Base-by-base conservation (phyloP, 2,797 vertebrate genomes). In the Pipistrellus kuhlii region DNA sequence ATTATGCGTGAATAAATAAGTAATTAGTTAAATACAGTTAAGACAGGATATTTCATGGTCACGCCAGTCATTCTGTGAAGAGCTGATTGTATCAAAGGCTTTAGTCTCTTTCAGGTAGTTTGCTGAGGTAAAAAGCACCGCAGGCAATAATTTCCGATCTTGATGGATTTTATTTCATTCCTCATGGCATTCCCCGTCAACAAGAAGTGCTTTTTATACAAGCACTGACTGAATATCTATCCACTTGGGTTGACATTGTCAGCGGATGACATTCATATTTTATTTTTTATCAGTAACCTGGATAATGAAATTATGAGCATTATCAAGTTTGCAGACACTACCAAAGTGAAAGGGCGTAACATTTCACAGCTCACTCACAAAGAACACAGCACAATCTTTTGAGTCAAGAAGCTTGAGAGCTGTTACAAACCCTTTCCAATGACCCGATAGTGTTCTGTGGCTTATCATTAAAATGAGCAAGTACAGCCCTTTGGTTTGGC, bases 391-490 rank as follows among this genome's bases (percentile, higher is more conserved):
- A 18, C 92, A 85, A 95, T 95, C 92, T 95, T 92, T 90, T 32
- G 84, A 81, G 91, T 93, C 84, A 76, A 90, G 91, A 91, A 95
- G 62, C 27, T 85, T 64, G 81, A 91, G 85, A 95, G 44, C 21
- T 48, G 44, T 90, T 96, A 68, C 73, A 93, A 93, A 91, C 91
- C 85, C 71, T 95, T 51, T 88, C 75, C 93, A 94, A 69, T 87
- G 75, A 94, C 55, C 62, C 57, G 25, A 57, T 27, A 18, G 41
- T 66, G 51, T 44, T 73, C 75, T 88, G 76, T 53, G 62, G 51
- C 78, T 93, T 92, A 90, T 91, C 32, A 59, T 21, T 89, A 80
- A 88, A 93, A 83, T 11, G 44, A 83, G 86, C 71, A 76, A 64
- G 64, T 48, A 48, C 64, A 81, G 30, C 53, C 53, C 53, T 55